Evolutionary conservation across 2,888 invertebrate genomes (phyloP).

Genomic region (Drosophila vallismaia): DNA sequence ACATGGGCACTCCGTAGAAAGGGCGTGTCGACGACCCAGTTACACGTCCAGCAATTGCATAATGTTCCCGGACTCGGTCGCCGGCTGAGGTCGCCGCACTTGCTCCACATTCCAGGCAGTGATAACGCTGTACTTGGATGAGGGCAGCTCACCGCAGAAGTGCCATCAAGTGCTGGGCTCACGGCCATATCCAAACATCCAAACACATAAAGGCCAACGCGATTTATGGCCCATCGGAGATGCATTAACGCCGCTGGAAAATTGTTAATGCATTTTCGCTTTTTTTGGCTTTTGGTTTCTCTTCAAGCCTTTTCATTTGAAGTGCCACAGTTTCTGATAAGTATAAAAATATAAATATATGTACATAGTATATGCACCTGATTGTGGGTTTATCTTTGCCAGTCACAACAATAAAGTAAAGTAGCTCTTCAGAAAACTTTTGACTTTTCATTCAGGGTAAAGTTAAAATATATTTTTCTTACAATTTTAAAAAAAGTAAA

Average conservation of each 20-base stretch:
- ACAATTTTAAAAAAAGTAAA: background rate
- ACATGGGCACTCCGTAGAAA: slow-evolving; percentile 13
- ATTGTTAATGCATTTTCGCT: slow-evolving; percentile 70
- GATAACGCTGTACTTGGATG: slow-evolving; percentile 3
- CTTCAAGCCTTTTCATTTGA: slow-evolving; percentile 36
- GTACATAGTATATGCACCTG: background rate
- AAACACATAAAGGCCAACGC: slow-evolving; percentile 50
- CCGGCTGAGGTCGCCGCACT: slow-evolving; percentile 39
- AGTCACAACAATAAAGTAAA: slow-evolving; percentile 34
- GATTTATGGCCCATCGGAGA: slow-evolving; percentile 73
- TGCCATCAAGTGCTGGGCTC: slow-evolving; percentile 65
- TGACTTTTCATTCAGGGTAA: background rate
- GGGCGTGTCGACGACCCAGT: slow-evolving; percentile 64
- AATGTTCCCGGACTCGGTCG: slow-evolving; percentile 8
- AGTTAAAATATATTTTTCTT: background rate
- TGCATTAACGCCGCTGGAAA: slow-evolving; percentile 69
- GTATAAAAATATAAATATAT: background rate
- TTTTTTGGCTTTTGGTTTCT: slow-evolving; percentile 6
- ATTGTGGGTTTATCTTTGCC: background rate
- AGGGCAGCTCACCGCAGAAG: slow-evolving; percentile 54
- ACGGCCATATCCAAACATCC: slow-evolving; percentile 14
- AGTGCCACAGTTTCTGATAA: slow-evolving; percentile 6
- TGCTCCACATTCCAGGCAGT: slow-evolving; percentile 37
- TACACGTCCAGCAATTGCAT: slow-evolving; percentile 38
- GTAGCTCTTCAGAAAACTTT: background rate